Evolutionary conservation across 2,888 invertebrate species (phyloP).

Genomic region (Tachystola acroxantha): DNA sequence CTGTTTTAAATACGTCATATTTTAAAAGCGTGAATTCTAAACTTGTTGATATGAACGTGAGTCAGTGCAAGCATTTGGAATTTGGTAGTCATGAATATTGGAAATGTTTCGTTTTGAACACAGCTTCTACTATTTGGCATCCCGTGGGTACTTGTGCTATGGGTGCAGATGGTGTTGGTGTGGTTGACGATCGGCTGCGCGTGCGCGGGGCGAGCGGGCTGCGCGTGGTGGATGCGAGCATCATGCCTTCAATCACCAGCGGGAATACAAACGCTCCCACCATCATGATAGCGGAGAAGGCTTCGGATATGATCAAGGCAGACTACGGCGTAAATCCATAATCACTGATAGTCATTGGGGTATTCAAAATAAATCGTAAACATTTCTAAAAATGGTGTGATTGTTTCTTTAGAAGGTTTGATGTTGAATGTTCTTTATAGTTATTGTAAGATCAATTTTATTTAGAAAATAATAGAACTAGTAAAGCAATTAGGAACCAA

Average conservation of each 20-base stretch:
- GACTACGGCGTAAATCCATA: too few relatives aligned
- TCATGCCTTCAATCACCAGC: constrained; percentile 79
- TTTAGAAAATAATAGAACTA: too few relatives aligned
- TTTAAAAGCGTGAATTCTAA: constrained; percentile 20
- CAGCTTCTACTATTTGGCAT: constrained; percentile 80
- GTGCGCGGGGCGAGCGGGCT: constrained; percentile 76
- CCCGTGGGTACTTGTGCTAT: constrained; percentile 43
- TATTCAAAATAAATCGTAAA: too few relatives aligned
- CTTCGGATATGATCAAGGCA: constrained; percentile 75
- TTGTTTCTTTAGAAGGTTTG: too few relatives aligned
- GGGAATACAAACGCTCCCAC: constrained; percentile 80
- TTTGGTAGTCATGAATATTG: constrained; percentile 35
- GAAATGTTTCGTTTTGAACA: constrained; percentile 34
- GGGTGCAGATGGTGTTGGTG: constrained; percentile 34
- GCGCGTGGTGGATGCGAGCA: constrained; percentile 80
- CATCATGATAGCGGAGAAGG: constrained; percentile 81
- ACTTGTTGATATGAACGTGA: constrained; percentile 53
- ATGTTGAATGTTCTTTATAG: too few relatives aligned
- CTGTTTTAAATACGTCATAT: constrained; percentile 23
- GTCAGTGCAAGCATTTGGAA: constrained; percentile 44
- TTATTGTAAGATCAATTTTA: too few relatives aligned
- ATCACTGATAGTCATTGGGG: too few relatives aligned
- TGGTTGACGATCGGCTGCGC: constrained; percentile 38
- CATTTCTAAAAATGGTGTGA: too few relatives aligned
- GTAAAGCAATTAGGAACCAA: too few relatives aligned